Evolutionary conservation across 2,113 vertebrate species (phyloP), one percentile per base, ranked within the genome.

Genomic region (Amazona vittata): DNA sequence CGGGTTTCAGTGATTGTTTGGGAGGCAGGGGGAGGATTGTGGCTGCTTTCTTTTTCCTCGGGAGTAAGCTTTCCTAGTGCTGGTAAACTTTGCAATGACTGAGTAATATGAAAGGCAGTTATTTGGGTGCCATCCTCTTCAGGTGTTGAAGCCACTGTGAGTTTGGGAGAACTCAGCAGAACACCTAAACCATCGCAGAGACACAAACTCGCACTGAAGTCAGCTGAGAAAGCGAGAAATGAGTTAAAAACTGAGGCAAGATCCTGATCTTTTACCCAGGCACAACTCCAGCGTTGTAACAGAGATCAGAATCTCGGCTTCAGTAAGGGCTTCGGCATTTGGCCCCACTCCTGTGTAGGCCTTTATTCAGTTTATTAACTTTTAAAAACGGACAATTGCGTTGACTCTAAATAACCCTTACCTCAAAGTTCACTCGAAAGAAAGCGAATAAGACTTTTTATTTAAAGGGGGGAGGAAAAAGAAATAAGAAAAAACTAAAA

Each of bases 371-470:
- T 94, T 97, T 86, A 95, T 95, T 97, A 89, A 84, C 97, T 91
- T 89, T 70, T 37, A 57, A 94, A 96, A 96, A 79, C 44, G 78
- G 65, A 96, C 96, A 97, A 84, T 97, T 96, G 86, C 73, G 33
- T 96, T 50, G 37, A 94, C 92, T 98, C 97, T 98, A 97, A 97
- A 97, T 97, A 98, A 97, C 94, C 94, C 80, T 97, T 97, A 94
- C 97, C 96, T 98, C 96, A 96, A 96, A 97, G 88, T 98, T 98
- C 94, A 96, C 94, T 98, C 96, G 89, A 98, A 98, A 97, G 95
- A 98, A 98, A 97, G 90, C 91, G 96, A 95, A 47, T 98, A 97
- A 96, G 97, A 91, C 89, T 97, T 98, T 92, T 97, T 93, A 91
- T 70, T 89, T 93, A 88, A 97, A 96, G 74, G 63, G 70, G 25